Conservation (phyloP, 2,113 vertebrate genomes). For the Tapirus terrestris region DNA sequence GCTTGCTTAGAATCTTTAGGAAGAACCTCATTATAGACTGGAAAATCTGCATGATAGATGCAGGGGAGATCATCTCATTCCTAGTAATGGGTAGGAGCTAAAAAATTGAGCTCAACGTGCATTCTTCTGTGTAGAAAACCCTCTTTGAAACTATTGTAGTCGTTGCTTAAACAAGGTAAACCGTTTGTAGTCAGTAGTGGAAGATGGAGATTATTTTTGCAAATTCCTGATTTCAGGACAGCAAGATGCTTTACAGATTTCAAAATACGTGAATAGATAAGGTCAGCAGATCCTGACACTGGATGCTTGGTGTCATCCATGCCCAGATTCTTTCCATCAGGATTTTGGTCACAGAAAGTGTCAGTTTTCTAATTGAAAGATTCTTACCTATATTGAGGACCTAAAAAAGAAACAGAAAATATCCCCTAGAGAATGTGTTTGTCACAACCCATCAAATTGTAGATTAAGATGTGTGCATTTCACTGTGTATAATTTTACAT, state of each 20-base stretch:
- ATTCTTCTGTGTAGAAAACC: background rate
- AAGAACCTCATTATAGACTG: background rate
- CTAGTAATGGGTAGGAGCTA: background rate
- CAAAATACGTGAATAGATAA: background rate
- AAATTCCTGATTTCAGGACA: background rate
- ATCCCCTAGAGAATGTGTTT: background rate
- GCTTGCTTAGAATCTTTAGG: slow-evolving; percentile 4
- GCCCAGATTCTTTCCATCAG: background rate
- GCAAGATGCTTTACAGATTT: background rate
- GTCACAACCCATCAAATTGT: slow-evolving; percentile 19
- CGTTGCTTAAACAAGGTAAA: background rate
- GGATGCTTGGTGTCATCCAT: background rate
- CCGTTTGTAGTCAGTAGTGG: background rate
- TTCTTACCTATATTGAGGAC: slow-evolving; percentile 3
- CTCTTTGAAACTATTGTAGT: background rate
- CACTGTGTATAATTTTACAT: slow-evolving; percentile 20
- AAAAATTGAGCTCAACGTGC: background rate
- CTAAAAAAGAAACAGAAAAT: slow-evolving; percentile 46
- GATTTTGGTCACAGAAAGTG: slow-evolving; percentile 30
- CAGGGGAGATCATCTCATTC: background rate
- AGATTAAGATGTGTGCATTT: slow-evolving; percentile 47
- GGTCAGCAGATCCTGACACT: background rate
- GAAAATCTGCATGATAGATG: background rate
- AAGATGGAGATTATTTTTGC: background rate
- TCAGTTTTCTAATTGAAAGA: background rate